Conservation (phyloP, 2,113 vertebrate genomes). For the Ciconia boyciana region DNA sequence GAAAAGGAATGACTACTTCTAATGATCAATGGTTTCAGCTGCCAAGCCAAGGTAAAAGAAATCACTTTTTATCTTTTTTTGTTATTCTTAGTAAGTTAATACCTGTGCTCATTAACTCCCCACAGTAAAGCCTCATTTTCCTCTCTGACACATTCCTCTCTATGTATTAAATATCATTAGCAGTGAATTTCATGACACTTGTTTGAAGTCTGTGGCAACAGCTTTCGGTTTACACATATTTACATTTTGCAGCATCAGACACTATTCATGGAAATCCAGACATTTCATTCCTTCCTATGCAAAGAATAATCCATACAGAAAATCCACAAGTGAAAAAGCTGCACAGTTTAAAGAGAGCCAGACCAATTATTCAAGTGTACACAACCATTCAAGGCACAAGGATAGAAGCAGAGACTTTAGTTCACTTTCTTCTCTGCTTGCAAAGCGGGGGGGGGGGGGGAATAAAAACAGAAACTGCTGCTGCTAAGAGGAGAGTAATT, state of each 20-base stretch:
- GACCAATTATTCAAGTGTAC: neutral
- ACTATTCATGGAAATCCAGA: neutral
- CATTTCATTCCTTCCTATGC: neutral
- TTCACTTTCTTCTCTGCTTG: neutral
- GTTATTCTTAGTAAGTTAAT: neutral
- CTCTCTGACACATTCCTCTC: neutral
- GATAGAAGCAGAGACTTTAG: neutral
- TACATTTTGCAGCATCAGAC: constrained; percentile 9
- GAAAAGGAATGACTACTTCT: neutral
- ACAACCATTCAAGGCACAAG: neutral
- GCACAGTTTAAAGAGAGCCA: neutral
- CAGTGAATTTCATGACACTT: neutral
- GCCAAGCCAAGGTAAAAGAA: neutral
- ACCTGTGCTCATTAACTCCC: neutral
- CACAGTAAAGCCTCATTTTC: neutral
- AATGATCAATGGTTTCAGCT: neutral
- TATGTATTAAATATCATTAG: neutral
- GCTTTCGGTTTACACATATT: constrained; percentile 11
- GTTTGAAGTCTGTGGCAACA: constrained; percentile 5
- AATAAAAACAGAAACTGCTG: neutral
- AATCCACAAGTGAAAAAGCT: neutral
- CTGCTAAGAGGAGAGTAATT: neutral
- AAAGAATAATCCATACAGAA: neutral
- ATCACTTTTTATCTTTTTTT: neutral
- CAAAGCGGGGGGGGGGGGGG: neutral